Evolutionary conservation across 2,888 invertebrate genomes (phyloP), one percentile per base, ranked within the genome.

Genomic region (Dasysyrphus tricinctus): DNA sequence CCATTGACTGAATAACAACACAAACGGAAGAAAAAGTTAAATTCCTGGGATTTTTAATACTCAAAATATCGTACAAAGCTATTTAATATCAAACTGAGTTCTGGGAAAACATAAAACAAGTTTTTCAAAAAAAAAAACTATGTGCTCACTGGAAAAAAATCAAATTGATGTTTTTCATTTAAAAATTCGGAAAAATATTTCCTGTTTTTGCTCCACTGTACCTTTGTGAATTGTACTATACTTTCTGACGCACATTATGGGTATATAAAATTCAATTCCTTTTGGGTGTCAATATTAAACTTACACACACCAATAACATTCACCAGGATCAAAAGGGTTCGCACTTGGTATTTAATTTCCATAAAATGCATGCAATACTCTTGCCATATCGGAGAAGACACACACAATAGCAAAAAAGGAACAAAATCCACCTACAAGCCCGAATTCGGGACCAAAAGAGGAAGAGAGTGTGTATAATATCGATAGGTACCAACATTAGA

Each of bases 301-400:
- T 65, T 14, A 4, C 69, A 69, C 47, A 44, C 72, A 70, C 75
- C 65, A 74, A 47, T 42, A 19, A 57, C 42, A 29, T 54, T 19
- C 37, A 32, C 19, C 56, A 69, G 85, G 61, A 85, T 85, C 85
- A 70, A 80, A 80, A 77, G 63, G 77, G 69, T 74, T 77, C 63
- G 44, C 78, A 19, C 70, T 77, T 59, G 69, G 74, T 80, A 85
- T 80, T 80, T 80, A 85, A 85, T 85, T 85, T 85, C 85, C 80
- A 85, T 85, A 85, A 85, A 80, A 78, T 80, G 80, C 76, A 72
- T 74, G 54, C 70, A 70, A 63, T 61, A 70, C 16, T 63, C 44
- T 49, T 49, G 65, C 32, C 29, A 67, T n/a, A n/a, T 49, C 11
- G n/a, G 5, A 65, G 11, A 47, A 19, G 16, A 19, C 61, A 74